Evolutionary conservation across 2,797 vertebrate genomes (phyloP).

Genomic region (Pseudochirops cupreus): DNA sequence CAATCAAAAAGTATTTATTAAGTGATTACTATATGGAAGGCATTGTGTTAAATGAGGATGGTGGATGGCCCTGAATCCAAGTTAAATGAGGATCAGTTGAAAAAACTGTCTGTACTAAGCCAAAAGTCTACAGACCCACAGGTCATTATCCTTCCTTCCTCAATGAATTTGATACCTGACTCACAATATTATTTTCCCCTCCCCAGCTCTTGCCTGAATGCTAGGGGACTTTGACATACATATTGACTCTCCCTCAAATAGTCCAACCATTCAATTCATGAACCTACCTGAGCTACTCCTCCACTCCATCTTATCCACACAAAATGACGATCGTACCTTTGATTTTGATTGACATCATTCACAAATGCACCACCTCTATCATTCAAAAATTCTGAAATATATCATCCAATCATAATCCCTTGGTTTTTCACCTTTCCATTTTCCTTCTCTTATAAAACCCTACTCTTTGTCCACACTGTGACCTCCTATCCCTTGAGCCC

Average conservation of each 20-base stretch:
- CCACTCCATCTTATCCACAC: background rate
- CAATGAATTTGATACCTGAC: background rate
- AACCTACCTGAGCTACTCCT: background rate
- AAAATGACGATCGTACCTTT: background rate
- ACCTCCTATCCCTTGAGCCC: background rate
- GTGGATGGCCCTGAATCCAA: background rate
- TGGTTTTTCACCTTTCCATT: background rate
- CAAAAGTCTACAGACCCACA: background rate
- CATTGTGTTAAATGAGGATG: background rate
- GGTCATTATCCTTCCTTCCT: background rate
- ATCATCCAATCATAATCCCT: background rate
- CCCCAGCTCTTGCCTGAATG: background rate
- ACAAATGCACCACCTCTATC: background rate
- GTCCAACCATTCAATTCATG: background rate
- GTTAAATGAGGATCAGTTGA: background rate
- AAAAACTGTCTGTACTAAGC: background rate
- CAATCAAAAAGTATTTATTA: background rate
- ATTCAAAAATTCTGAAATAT: background rate
- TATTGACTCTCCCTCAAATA: background rate
- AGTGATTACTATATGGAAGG: background rate
- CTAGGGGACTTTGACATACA: background rate
- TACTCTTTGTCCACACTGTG: background rate
- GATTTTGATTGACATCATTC: background rate
- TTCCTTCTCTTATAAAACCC: background rate
- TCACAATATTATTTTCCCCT: background rate